These are phyloP conservation scores for Leptogaster cylindrica DNA, from an alignment of 2,888 invertebrate species.

Conservation along the genomic window DNA sequence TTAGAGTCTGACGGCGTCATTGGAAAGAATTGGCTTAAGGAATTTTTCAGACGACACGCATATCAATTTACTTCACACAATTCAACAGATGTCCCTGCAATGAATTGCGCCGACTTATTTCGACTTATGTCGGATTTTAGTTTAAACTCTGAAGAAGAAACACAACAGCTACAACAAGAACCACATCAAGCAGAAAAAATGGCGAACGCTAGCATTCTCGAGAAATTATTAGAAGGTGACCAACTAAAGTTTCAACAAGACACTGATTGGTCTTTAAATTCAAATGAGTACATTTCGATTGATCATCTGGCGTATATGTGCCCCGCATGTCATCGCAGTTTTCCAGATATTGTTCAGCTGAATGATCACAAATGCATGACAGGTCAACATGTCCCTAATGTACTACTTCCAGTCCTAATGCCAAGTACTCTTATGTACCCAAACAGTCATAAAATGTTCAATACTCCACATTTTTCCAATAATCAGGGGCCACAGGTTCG, in stretches of 20 bases:
- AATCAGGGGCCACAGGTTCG: background rate
- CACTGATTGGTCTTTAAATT: slow-evolving; percentile 48
- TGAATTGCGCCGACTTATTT: no score
- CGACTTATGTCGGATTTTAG: no score
- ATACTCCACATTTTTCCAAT: no score
- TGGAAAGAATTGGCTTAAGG: slow-evolving; percentile 24
- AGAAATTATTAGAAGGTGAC: slow-evolving; percentile 48
- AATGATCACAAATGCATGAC: slow-evolving; percentile 53
- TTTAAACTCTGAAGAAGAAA: no score
- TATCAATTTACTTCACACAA: slow-evolving; percentile 20
- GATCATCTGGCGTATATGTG: slow-evolving; percentile 62
- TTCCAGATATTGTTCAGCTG: slow-evolving; percentile 51
- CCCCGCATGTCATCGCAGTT: slow-evolving; percentile 61
- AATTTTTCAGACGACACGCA: slow-evolving; percentile 24
- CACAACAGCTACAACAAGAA: no score
- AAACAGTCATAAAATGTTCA: no score
- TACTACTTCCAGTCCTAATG: slow-evolving; percentile 43
- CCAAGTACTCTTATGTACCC: slow-evolving; percentile 32
- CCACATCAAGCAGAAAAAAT: no score
- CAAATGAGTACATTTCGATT: slow-evolving; percentile 70
- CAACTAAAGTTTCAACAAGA: slow-evolving; percentile 55
- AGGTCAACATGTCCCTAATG: slow-evolving; percentile 50
- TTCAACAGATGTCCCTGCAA: slow-evolving; percentile 27
- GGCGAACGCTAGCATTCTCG: no score
- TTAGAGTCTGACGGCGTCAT: background rate